Evolutionary conservation across 2,797 vertebrate genomes (phyloP).

Genomic region (Microtus agrestis): DNA sequence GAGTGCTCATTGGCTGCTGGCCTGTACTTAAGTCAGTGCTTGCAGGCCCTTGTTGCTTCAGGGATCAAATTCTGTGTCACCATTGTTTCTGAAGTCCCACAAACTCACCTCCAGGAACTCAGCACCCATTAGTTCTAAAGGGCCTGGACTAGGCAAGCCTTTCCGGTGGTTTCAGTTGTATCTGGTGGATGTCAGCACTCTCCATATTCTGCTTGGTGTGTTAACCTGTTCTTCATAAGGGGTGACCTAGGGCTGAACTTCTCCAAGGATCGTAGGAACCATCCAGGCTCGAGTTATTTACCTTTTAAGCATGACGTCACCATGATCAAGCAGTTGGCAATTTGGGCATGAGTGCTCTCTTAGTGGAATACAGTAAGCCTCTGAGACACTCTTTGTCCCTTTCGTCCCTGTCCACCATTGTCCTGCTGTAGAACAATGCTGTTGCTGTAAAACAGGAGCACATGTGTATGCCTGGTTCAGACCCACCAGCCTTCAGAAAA

Average conservation of each 20-base stretch:
- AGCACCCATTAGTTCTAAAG: not conserved
- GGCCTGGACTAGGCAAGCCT: not conserved
- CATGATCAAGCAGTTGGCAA: not conserved
- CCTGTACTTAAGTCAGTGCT: not conserved
- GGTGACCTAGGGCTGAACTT: too few species aligned
- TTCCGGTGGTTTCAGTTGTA: not conserved
- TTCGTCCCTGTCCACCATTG: accelerated
- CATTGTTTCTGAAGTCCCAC: not conserved
- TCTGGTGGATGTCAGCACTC: accelerated
- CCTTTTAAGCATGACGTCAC: not conserved
- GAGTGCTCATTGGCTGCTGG: not conserved
- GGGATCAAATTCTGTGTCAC: not conserved
- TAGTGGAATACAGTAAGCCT: not conserved
- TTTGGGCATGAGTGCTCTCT: not conserved
- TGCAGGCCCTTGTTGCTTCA: not conserved
- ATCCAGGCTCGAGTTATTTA: not conserved
- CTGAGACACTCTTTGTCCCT: not conserved
- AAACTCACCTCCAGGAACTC: too few species aligned
- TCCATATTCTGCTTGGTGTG: not conserved
- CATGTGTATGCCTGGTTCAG: not conserved
- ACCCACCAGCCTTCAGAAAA: not conserved
- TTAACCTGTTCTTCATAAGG: not conserved
- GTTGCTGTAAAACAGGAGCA: not conserved
- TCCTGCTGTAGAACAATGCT: not conserved
- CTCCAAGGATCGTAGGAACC: not conserved